Conservation (phyloP, 2,888 invertebrate genomes). For the Tachina grossa region DNA sequence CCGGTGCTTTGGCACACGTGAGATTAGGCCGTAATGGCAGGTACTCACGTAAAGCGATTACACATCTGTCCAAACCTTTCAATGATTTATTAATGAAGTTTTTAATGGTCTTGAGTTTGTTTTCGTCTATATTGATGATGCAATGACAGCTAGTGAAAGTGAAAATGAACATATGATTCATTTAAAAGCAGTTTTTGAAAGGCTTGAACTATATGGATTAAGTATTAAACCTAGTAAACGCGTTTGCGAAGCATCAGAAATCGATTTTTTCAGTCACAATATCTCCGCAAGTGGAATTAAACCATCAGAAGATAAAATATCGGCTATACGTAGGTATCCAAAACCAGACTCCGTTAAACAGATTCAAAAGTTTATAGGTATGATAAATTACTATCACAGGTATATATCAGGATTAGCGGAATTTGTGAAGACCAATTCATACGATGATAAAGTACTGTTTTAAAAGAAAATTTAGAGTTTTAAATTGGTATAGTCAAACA, state of each 20-base stretch:
- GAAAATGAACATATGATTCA: background rate
- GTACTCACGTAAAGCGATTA: no score
- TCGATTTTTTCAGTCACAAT: background rate
- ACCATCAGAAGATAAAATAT: background rate
- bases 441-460: background rate
- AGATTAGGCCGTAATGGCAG: no score
- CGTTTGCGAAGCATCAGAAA: background rate
- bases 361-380: slow-evolving; percentile 2
- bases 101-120: no score
- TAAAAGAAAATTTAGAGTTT: background rate
- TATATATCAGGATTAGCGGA: background rate
- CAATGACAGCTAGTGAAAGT: background rate
- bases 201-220: background rate
- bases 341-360: background rate
- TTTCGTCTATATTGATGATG: background rate
- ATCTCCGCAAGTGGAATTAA: background rate
- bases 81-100: no score
- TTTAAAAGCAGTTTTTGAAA: background rate
- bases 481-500: background rate
- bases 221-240: background rate
- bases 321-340: background rate
- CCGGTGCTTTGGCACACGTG: no score
- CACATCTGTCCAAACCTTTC: no score
- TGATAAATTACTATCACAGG: slow-evolving; percentile 14
- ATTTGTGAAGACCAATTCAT: background rate